Base-by-base conservation (phyloP, 2,888 invertebrate species). In the Lysandra bellargus region DNA sequence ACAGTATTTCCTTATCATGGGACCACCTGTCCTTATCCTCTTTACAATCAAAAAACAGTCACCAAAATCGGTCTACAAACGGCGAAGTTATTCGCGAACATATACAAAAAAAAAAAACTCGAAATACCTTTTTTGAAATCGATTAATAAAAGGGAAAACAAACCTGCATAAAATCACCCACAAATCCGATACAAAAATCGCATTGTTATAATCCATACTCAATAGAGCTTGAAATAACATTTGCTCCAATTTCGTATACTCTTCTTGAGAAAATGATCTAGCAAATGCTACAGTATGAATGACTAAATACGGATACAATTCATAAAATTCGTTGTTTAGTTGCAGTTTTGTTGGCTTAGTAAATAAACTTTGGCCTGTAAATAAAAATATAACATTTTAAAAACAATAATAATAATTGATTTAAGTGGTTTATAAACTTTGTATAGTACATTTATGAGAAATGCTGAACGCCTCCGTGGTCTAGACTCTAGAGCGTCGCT, bases 91-190 rank as follows among this genome's bases (percentile, higher is more conserved):
- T 9, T 44, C 2, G 9, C 9, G 44, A 49, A 49, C 49, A 9
- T 0, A 49, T 9, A 49, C 7, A 44, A 44, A 44, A 44, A 37
- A 79, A 77, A 77, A 60, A 78, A 74, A 64, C n/a, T 49, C 9
- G 49, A 9, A 12, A 49, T 2, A 12, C 49, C 49, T 69, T 49
- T 23, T 72, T 30, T 6, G 40, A 40, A 40, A 7, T 44, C 7
- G 44, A 44, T 9, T 53, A 61, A 64, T 23, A 80, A 60, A 82
- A 78, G 76, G 76, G 75, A 5, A 73, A 78, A 77, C 83, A 82
- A 83, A 93, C 94, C 90, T 89, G 5, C 90, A 86, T 78, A 93
- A 81, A 1, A 89, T 79, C n/a, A 85, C 80, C 93, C 93, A 94
- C 23, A 94, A 80, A 82, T 91, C 88, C 0, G 87, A 84, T 4